Base-by-base conservation (phyloP, 2,113 vertebrate genomes). In the Percina caprodes region DNA sequence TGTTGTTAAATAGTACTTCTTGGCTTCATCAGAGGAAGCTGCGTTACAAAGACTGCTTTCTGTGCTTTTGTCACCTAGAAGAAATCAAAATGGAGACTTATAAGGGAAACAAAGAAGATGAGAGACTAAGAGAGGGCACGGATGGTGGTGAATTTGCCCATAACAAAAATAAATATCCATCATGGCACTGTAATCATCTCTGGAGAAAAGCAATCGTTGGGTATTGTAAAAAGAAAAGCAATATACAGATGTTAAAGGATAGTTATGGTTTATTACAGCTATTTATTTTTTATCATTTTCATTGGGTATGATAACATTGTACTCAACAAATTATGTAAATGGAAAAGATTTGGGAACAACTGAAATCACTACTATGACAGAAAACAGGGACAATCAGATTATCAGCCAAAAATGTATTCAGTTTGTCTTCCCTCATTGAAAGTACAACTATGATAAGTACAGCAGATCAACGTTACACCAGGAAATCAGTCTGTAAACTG, bases 1-100 rank as follows among this genome's bases (percentile, higher is more conserved):
- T 45, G 65, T 65, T 49, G 16, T 78, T 80, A 80, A 93, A 74
- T 83, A 67, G 89, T 84, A 66, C 65, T 83, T 74, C 66, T 81
- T 60, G 59, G 81, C 39, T 60, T 87, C 68, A 86, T 89, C 74
- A 68, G 45, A 78, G 24, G 59, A 58, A 66, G 49, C 26, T 54
- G 55, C 16, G 0, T 66, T 7, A 69, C 23, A 74, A 69, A 82
- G 63, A 51, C 45, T 16, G 23, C 63, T 83, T 82, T 52, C 35
- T 56, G 26, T 48, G 30, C 58, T 56, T 75, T 84, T 77, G 70
- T 86, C 69, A 86, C 68, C 68, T 26, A 19, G 30, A 62, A 19
- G 13, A 52, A 30, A 74, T 11, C 45, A 26, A 83, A 71, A 83
- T 15, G 42, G 42, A 72, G 67, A 69, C 56, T 8, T 35, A 26